Base-by-base conservation (phyloP, 2,888 invertebrate genomes). In the Xanthorhoe designata region DNA sequence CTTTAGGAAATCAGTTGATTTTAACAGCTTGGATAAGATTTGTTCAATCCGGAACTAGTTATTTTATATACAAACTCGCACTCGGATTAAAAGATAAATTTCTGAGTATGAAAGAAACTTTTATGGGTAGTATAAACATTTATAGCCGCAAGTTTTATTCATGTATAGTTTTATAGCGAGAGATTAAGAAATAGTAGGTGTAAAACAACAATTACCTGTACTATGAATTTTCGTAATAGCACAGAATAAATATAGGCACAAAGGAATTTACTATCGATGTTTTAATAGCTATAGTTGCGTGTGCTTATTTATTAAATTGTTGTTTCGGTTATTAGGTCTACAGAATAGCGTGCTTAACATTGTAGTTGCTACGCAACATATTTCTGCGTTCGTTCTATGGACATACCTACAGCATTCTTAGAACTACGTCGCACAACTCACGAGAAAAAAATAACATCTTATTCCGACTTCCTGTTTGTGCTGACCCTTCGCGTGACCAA, bases 381-480 rank as follows among this genome's bases (percentile, higher is more conserved):
- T 45, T 29, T n/a, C 10, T 42, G 38, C 38, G 38, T 13, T 13
- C 13, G 5, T 13, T 42, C 38, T 42, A 42, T 42, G 3, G 13
- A 29, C 17, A 10, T 19, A 17, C 13, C 15, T 45, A 45, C 63
- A 19, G 24, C 18, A 49, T 64, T 59, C 59, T 54, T 24, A 59
- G 49, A 49, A 47, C 24, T 64, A 29, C 45, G 50, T 51, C 19
- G 57, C 45, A 35, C 19, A 65, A 57, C 50, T 58, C 42, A 61
- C 18, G 29, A 51, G 53, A 56, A 51, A 56, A 32, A 24, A 54
- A 63, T 53, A 49, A 53, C 19, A 32, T 49, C 4, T 10, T 17
- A 35, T 17, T 15, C 35, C 24, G 7, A 32, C 53, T 64, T 64
- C 64, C 64, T 64, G 64, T 64, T 64, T 64, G 42, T 58, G 29